These are phyloP conservation scores for Myotis yumanensis DNA, from an alignment of 2,113 vertebrate species.

Conservation along the genomic window DNA sequence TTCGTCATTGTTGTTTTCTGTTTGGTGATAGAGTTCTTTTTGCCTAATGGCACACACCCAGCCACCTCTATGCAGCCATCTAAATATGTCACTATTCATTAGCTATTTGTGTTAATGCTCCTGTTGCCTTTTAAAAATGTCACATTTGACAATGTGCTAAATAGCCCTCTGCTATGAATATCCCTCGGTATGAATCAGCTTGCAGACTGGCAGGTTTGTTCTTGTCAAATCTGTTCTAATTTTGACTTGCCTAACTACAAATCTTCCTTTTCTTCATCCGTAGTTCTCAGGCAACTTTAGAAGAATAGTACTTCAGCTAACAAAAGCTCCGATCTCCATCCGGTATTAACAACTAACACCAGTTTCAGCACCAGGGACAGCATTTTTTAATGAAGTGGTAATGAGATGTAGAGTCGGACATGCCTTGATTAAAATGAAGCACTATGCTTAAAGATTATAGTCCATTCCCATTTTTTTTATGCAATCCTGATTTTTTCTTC, in stretches of 20 bases:
- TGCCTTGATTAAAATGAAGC: slow-evolving; percentile 70
- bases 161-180: slow-evolving; percentile 73
- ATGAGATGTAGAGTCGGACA: slow-evolving; percentile 28
- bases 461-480: slow-evolving; percentile 44
- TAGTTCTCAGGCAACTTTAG: slow-evolving; percentile 15
- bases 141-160: slow-evolving; percentile 77
- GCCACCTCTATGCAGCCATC: slow-evolving; percentile 17
- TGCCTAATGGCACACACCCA: neutral
- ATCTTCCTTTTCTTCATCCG: neutral
- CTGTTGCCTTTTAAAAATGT: slow-evolving; percentile 60
- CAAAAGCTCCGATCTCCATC: neutral
- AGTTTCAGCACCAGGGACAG: slow-evolving; percentile 48
- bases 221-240: slow-evolving; percentile 68
- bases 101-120: slow-evolving; percentile 61
- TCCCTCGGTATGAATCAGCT: slow-evolving; percentile 54
- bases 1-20: neutral
- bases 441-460: slow-evolving; percentile 60
- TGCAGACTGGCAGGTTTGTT: slow-evolving; percentile 57
- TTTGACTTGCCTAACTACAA: neutral
- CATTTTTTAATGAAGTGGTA: slow-evolving; percentile 17
- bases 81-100: slow-evolving; percentile 68
- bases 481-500: slow-evolving; percentile 58
- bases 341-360: neutral
- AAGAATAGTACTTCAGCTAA: slow-evolving; percentile 22
- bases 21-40: slow-evolving; percentile 18